A percentile compares a stretch with the other conserved stretches of the same genome.
Conservation (phyloP, 1,140 invertebrate species). For the Dreissena rostriformis region DNA sequence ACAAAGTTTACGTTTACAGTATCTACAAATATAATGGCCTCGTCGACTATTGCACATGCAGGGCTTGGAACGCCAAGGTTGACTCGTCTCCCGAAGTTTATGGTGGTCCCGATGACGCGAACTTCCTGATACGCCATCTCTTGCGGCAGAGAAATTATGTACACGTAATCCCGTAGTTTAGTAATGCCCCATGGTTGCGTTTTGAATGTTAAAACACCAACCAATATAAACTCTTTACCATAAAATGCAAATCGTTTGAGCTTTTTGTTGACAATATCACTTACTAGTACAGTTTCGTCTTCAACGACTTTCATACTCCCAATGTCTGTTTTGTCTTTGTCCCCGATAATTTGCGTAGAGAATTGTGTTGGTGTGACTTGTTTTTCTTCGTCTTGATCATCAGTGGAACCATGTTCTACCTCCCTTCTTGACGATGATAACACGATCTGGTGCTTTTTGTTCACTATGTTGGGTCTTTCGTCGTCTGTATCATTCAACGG, state of each 20-base stretch:
- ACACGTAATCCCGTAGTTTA: neutral
- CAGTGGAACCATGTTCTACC: no score
- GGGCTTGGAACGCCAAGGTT: neutral
- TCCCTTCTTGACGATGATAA: no score
- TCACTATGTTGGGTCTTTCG: neutral
- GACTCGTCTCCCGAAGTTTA: neutral
- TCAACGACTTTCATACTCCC: neutral
- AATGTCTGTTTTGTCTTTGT: neutral
- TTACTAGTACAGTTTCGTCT: neutral
- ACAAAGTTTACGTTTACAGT: neutral
- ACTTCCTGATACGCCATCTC: neutral
- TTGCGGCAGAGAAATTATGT: neutral
- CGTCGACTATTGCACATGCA: neutral
- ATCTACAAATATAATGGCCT: neutral
- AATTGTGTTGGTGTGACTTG: no score
- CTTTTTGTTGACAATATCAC: neutral
- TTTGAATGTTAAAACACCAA: neutral
- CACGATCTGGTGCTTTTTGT: neutral
- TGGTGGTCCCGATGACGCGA: neutral
- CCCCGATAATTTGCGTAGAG: neutral
- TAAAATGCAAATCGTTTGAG: conserved; percentile 2
- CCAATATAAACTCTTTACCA: neutral
- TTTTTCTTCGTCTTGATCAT: no score
- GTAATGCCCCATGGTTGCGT: conserved; percentile 10
- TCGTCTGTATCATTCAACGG: neutral